Evolutionary conservation across 2,888 invertebrate genomes (phyloP), one percentile per base, ranked within the genome.

Genomic region (Formica aserva): DNA sequence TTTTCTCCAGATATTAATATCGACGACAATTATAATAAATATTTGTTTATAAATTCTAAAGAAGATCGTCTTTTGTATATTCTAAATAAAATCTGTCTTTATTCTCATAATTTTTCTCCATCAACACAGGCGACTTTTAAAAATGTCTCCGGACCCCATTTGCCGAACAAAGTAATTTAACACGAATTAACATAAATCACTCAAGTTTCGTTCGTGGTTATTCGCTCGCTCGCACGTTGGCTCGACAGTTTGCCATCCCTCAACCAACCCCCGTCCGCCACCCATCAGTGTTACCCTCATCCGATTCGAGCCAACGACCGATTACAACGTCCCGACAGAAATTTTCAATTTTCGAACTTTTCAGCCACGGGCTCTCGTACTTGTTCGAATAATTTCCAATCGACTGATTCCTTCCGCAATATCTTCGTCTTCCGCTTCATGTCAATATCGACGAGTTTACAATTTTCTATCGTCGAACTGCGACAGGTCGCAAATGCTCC

Each of bases 111-210:
- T 45, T 71, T 71, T 48, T 62, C 4, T 35, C 32, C 71, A 26
- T 65, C 55, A 18, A 48, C 62, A 32, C 57, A 38, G 71, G 62
- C 77, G 82, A 69, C 89, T 87, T 85, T 86, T 88, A 89, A 91
- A 91, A 91, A 87, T 85, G 87, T 86, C 87, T 87, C 48, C 89
- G 77, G 57, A 55, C 69, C 83, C 74, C 86, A 82, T 87, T 81
- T 78, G 75, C 83, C 87, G 89, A 86, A 91, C 89, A 89, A 91
- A 92, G 91, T 91, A 91, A 92, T 92, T 92, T 92, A 92, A 91
- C 91, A 88, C 87, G 90, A 92, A 92, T 92, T 92, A 92, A 91
- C 92, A 91, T 92, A 92, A 92, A 92, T 92, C 92, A 92, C 89
- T 89, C 83, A 85, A 88, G 87, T 84, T 86, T 77, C 87, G 86